These are phyloP conservation scores for Gerris buenoi DNA, from an alignment of 1,140 invertebrate species.

Conservation along the genomic window DNA sequence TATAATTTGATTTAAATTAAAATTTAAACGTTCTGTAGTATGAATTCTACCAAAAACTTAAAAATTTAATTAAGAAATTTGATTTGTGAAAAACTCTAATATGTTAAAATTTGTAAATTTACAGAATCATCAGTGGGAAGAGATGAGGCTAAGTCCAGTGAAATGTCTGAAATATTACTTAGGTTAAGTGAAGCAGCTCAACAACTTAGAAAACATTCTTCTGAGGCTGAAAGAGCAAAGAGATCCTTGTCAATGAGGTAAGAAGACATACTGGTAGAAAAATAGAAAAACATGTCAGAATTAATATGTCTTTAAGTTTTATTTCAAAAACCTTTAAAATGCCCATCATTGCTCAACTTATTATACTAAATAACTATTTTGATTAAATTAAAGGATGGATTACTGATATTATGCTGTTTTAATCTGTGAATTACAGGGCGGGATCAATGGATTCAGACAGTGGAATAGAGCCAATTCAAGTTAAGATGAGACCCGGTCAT, in stretches of 20 bases:
- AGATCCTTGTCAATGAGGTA: constrained; percentile 19
- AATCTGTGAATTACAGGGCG: constrained; percentile 20
- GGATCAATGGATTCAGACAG: constrained; percentile 20
- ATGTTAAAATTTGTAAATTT: constrained; percentile 6
- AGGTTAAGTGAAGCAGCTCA: constrained; percentile 36
- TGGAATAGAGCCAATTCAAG: constrained; percentile 14
- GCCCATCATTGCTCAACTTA: background rate
- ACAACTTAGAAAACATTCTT: constrained; percentile 32
- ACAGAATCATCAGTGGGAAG: constrained; percentile 22
- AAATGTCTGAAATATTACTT: constrained; percentile 29
- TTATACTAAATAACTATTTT: background rate
- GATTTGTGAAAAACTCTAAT: background rate
- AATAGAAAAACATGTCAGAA: background rate
- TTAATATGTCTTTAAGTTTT: background rate
- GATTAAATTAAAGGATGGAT: background rate
- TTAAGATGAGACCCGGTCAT: constrained; percentile 16
- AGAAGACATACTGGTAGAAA: background rate
- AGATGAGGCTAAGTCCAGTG: constrained; percentile 25
- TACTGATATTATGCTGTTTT: background rate
- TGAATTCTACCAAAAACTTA: too few relatives aligned
- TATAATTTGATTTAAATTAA: too few relatives aligned
- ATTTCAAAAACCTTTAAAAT: background rate
- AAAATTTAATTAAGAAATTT: background rate
- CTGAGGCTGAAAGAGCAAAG: constrained; percentile 27
- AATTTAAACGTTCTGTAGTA: too few relatives aligned